phyloP scores from a whole-genome alignment of 64 coral and sea anemone genomes.

The Actinia equina region DNA sequence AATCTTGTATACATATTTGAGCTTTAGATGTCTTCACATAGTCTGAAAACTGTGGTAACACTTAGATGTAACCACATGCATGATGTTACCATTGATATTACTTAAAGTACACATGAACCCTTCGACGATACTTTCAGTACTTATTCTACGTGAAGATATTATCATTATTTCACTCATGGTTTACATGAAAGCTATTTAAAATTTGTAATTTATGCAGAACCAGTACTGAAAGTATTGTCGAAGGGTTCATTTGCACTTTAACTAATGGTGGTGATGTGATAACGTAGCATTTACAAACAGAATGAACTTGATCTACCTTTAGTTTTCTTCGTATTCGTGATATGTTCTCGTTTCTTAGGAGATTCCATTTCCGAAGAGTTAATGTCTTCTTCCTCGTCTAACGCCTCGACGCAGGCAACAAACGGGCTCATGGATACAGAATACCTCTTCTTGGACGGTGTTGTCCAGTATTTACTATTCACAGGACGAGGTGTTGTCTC shows the following conservation, averaged over 20 bases:
- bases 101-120: too few species aligned
- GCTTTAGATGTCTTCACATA: too few species aligned
- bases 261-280: neutral
- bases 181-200: too few species aligned
- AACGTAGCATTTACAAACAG: neutral
- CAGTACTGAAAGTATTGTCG: too few species aligned
- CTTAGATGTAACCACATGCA: too few species aligned
- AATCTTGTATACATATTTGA: neutral
- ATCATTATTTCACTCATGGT: too few species aligned
- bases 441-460: conserved; percentile 38
- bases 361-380: neutral
- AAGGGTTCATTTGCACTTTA: too few species aligned
- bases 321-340: neutral
- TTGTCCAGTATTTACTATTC: conserved; percentile 60
- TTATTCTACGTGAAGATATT: too few species aligned
- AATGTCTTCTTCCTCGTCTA: conserved; percentile 26
- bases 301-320: neutral
- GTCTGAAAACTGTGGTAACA: neutral
- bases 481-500: neutral
- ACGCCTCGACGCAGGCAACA: conserved; percentile 70
- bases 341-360: neutral
- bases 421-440: conserved; percentile 65
- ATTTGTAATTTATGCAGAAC: too few species aligned
- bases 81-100: too few species aligned
- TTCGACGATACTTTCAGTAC: too few species aligned